phyloP scores from a whole-genome alignment of 2,888 invertebrate species.

The Periphyllus acericola region DNA sequence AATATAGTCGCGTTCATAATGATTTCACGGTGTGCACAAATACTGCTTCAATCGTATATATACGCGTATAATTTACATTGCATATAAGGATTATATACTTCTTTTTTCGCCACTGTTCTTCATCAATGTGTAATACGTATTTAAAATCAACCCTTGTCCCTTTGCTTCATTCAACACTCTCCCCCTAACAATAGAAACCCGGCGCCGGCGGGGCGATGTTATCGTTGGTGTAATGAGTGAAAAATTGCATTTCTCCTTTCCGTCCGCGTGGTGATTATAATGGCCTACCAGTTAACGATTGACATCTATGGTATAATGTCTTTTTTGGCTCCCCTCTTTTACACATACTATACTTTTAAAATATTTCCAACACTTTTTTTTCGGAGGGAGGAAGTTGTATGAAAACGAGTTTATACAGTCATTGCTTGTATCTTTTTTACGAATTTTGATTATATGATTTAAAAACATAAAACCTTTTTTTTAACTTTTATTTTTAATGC shows the following conservation, averaged over 20 bases:
- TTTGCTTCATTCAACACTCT: not conserved
- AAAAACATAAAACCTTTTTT: not conserved
- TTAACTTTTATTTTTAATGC: too few species aligned
- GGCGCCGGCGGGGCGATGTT: constrained; percentile 53
- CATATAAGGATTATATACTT: constrained; percentile 9
- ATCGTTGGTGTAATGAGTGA: constrained; percentile 61
- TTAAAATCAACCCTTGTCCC: constrained; percentile 36
- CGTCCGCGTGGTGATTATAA: constrained; percentile 35
- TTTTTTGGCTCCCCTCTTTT: constrained; percentile 33
- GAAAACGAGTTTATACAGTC: not conserved
- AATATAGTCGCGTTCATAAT: constrained; percentile 48
- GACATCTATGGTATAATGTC: constrained; percentile 37
- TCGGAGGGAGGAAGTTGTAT: not conserved
- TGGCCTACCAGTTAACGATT: constrained; percentile 49
- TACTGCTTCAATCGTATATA: constrained; percentile 20
- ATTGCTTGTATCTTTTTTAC: not conserved
- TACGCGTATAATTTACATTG: not conserved
- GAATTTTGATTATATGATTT: not conserved
- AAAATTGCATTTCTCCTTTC: constrained; percentile 53
- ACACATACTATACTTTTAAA: not conserved
- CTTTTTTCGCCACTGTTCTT: constrained; percentile 34
- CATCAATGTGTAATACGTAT: constrained; percentile 36
- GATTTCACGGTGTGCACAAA: constrained; percentile 62
- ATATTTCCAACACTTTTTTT: not conserved
- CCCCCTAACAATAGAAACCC: constrained; percentile 15